Evolutionary conservation across 2,113 vertebrate species (phyloP).

Genomic region (Aplodontia rufa): DNA sequence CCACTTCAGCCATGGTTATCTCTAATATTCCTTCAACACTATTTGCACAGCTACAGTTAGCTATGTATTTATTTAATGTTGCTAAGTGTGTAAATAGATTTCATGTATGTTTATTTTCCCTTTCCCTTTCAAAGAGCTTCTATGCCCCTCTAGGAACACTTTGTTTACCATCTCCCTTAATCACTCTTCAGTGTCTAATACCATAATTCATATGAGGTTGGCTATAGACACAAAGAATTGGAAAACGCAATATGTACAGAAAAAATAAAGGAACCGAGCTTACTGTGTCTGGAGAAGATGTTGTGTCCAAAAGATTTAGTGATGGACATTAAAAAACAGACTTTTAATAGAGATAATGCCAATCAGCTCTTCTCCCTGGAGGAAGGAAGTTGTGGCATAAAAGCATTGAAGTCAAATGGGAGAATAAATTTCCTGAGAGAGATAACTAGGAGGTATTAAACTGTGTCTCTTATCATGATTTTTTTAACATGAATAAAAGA

Average conservation of each 20-base stretch:
- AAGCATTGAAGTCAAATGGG: conserved; percentile 19
- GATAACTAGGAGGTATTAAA: conserved; percentile 11
- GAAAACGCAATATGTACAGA: conserved; percentile 40
- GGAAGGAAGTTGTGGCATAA: not conserved
- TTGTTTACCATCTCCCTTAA: not conserved
- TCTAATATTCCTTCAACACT: not conserved
- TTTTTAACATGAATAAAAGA: conserved; percentile 13
- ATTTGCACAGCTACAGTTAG: not conserved
- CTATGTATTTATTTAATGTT: not conserved
- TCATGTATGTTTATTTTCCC: not conserved
- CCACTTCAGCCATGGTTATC: not conserved
- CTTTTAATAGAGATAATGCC: conserved; percentile 44
- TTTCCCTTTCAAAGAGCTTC: not conserved
- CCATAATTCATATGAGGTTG: conserved; percentile 43
- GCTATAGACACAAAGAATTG: conserved; percentile 34
- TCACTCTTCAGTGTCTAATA: not conserved
- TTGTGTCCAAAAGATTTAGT: conserved; percentile 50
- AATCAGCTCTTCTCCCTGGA: conserved; percentile 11
- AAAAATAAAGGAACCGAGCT: conserved; percentile 44
- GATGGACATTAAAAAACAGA: conserved; percentile 51
- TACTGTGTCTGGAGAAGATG: conserved; percentile 59
- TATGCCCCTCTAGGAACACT: not conserved
- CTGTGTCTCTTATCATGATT: not conserved
- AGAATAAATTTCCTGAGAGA: conserved; percentile 37
- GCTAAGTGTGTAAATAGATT: not conserved